Conservation (phyloP, 2,113 vertebrate genomes). For the Nesospiza acunhae region DNA sequence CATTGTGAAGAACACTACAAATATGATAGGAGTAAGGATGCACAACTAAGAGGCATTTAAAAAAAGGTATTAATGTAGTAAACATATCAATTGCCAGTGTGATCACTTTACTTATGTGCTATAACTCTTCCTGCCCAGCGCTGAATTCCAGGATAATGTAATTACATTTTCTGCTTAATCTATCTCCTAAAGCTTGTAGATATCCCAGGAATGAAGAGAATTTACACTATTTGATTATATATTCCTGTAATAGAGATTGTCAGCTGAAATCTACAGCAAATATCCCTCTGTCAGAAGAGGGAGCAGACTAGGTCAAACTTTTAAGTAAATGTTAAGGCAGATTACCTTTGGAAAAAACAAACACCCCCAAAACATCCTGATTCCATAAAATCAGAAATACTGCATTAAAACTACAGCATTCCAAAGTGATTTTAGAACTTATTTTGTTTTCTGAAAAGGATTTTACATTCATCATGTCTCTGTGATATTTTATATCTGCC, state of each 20-base stretch:
- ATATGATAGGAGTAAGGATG: not conserved
- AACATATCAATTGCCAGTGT: fast-evolving
- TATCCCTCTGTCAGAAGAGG: not conserved
- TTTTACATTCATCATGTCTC: slow-evolving; percentile 20
- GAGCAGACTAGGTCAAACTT: not conserved
- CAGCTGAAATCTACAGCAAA: not conserved
- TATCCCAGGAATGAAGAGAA: not conserved
- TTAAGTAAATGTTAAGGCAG: not conserved
- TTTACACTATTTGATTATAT: not conserved
- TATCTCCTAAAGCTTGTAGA: not conserved
- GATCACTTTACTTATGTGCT: not conserved
- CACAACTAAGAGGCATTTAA: not conserved
- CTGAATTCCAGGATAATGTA: not conserved
- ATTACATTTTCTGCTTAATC: not conserved
- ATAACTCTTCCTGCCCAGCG: not conserved
- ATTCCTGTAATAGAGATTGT: not conserved
- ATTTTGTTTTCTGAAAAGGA: slow-evolving; percentile 24
- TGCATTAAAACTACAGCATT: not conserved
- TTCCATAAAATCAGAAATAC: not conserved
- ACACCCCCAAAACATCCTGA: not conserved
- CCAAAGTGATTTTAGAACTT: slow-evolving; percentile 26
- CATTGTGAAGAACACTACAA: not conserved
- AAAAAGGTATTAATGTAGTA: not conserved
- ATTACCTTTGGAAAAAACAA: not conserved
- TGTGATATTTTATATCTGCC: slow-evolving; percentile 56